Conservation (phyloP, 2,797 vertebrate species). For the Peromyscus melanophrys region DNA sequence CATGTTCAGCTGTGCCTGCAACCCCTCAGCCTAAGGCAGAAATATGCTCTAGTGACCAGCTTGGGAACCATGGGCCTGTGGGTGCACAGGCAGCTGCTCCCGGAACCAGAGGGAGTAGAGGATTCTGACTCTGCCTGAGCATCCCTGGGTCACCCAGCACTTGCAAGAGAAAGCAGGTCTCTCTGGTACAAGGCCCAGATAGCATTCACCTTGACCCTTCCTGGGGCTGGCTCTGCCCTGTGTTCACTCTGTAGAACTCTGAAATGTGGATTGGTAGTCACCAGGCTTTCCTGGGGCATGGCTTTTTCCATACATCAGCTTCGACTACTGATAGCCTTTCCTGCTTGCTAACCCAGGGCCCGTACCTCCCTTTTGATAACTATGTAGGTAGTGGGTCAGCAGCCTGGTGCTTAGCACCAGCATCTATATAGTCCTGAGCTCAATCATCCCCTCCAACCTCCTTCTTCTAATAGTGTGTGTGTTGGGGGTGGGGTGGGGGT, state of each 20-base stretch:
- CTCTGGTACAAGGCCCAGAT: no score
- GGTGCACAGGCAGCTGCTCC: background rate
- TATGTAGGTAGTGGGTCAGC: fast-evolving
- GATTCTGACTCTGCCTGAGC: background rate
- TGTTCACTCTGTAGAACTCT: background rate
- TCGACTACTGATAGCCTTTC: background rate
- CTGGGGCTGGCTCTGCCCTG: background rate
- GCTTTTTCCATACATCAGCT: background rate
- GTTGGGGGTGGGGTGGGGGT: no score
- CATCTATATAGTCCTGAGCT: fast-evolving
- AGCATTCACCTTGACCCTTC: fast-evolving
- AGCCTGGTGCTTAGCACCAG: background rate
- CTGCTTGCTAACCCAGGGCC: fast-evolving
- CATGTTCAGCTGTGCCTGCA: slow-evolving; percentile 88
- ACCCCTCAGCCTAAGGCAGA: slow-evolving; percentile 88
- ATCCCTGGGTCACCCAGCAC: background rate
- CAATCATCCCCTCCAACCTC: background rate
- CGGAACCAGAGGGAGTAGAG: fast-evolving
- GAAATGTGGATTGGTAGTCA: fast-evolving
- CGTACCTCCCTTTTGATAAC: fast-evolving
- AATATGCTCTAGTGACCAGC: fast-evolving
- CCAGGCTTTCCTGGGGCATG: background rate
- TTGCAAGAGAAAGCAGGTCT: background rate
- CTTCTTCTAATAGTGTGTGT: background rate
- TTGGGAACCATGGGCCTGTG: fast-evolving